Base-by-base conservation (phyloP, 2,797 vertebrate genomes). In the Sandelia bainsii region DNA sequence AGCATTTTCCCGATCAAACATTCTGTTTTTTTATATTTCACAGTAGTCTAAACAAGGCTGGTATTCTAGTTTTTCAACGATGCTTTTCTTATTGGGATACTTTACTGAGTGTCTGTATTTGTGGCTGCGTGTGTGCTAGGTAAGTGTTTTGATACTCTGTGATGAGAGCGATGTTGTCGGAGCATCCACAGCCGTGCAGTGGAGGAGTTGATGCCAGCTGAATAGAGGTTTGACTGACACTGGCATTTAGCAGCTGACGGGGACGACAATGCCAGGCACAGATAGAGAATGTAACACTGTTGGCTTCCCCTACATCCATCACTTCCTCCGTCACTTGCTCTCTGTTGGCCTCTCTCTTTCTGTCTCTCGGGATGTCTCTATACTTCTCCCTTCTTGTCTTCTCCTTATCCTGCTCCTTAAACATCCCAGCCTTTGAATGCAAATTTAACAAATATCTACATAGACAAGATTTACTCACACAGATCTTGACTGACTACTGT, bases 191-290 rank as follows among this genome's bases (percentile, higher is more conserved):
- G 73, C 69, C 42, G 25, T 34, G 66, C 68, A 59, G 65, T 25
- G 46, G 50, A 73, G 64, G 53, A 45, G 65, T 61, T 57, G 75
- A 49, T 77, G 82, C 87, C 84, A 87, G 70, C 73, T 64, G 67
- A 84, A 82, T 86, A 72, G 63, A 80, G 82, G 62, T 72, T 80
- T 91, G 89, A 92, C 68, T 92, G 91, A 90, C 89, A 86, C 79
- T 89, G 91, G 89, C 89, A 87, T 90, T 92, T 90, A 89, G 79
- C 86, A 50, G 81, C 82, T 88, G 87, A 90, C 87, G 77, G 74
- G 56, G 84, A 81, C 71, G 88, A 87, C 84, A 82, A 86, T 84
- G 81, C 88, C 87, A 88, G 78, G 87, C 79, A 83, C 83, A 88
- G 93, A 91, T 81, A 90, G 89, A 90, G 81, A 89, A 90, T 88